Evolutionary conservation across 2,797 vertebrate species (phyloP).

Genomic region (Coranthus polyacanthus): DNA sequence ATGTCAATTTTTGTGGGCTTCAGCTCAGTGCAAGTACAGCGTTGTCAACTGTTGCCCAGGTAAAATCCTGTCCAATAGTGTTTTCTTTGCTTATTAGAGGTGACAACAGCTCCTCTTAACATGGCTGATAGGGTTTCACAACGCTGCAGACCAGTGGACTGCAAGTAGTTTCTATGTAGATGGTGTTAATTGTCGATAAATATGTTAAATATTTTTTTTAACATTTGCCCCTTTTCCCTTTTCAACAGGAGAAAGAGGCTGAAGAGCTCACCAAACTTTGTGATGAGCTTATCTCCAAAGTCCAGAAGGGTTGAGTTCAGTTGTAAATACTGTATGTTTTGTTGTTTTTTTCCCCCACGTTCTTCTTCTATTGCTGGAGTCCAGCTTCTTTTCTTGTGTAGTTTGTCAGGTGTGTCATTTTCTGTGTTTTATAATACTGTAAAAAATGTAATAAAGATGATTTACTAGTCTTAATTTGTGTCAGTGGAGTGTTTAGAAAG

Average conservation of each 20-base stretch:
- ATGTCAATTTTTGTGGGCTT: too few relatives aligned
- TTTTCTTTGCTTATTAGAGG: too few relatives aligned
- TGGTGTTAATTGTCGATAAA: too few relatives aligned
- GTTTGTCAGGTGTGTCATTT: conserved; percentile 46
- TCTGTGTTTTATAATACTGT: conserved; percentile 65
- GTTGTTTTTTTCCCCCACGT: conserved; percentile 18
- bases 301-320: conserved; percentile 76
- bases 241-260: conserved; percentile 89
- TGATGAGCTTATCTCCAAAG: conserved; percentile 93
- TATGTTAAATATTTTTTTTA: too few relatives aligned
- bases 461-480: conserved; percentile 21
- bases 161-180: too few relatives aligned
- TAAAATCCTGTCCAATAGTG: too few relatives aligned
- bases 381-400: conserved; percentile 11
- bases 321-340: conserved; percentile 58
- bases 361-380: conserved; percentile 6
- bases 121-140: too few relatives aligned
- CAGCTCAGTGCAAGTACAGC: too few relatives aligned
- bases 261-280: conserved; percentile 94
- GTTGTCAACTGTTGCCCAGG: too few relatives aligned
- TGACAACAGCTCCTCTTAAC: too few relatives aligned
- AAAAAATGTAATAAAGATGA: conserved; percentile 68
- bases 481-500: too few relatives aligned
- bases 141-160: too few relatives aligned
- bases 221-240: background rate